Percentiles rank a stretch among this genome's conserved stretches.
phyloP scores from a whole-genome alignment of 2,113 vertebrate species.

The Istiophorus platypterus region DNA sequence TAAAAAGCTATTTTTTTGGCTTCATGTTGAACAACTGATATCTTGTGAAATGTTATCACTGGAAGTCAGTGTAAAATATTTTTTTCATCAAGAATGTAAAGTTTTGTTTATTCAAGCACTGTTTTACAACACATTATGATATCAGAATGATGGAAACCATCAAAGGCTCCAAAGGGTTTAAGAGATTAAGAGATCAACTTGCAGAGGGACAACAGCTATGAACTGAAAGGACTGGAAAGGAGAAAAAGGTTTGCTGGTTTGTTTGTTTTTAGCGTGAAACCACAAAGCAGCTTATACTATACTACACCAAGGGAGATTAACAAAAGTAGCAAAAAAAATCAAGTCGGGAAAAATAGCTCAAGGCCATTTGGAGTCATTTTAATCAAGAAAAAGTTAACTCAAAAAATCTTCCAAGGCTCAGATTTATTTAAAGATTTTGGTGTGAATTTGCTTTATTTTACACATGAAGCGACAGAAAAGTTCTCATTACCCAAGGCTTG shows the following conservation, averaged over 20 bases:
- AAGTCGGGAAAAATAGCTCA: constrained; percentile 13
- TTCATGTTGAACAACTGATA: background rate
- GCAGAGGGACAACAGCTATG: background rate
- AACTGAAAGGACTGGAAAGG: constrained; percentile 3
- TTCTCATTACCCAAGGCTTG: background rate
- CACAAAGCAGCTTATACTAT: constrained; percentile 40
- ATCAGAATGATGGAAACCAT: background rate
- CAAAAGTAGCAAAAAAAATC: constrained; percentile 14
- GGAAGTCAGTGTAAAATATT: background rate
- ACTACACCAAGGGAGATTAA: constrained; percentile 2
- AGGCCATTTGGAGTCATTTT: background rate
- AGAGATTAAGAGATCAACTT: background rate
- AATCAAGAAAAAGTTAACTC: background rate
- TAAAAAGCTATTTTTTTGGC: too few relatives aligned
- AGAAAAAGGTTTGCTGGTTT: background rate
- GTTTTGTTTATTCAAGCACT: background rate
- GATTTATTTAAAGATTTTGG: background rate
- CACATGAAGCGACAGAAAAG: background rate
- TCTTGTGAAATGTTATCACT: background rate
- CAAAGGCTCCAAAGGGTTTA: background rate
- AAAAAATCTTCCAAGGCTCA: background rate
- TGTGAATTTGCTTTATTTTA: background rate
- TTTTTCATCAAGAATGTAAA: background rate
- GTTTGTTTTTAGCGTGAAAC: constrained; percentile 17
- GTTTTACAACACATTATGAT: background rate